These are phyloP conservation scores for Microctenopoma steveboyesi DNA, from an alignment of 2,797 vertebrate genomes.

Conservation along the genomic window DNA sequence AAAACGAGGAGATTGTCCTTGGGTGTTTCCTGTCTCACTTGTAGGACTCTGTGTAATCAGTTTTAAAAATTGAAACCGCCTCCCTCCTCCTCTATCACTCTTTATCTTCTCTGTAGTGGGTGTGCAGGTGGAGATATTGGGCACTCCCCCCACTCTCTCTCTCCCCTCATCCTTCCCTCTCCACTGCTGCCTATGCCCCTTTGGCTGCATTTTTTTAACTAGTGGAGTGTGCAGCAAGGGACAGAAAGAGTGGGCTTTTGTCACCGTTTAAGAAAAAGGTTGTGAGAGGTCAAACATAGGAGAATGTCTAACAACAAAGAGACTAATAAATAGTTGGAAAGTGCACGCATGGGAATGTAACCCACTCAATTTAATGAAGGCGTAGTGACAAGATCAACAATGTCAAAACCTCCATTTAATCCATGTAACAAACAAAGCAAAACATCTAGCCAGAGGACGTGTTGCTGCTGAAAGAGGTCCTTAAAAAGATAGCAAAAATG, in stretches of 20 bases:
- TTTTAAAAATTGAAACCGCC: conserved; percentile 42
- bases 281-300: conserved; percentile 40
- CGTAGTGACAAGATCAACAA: conserved; percentile 27
- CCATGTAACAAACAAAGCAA: conserved; percentile 58
- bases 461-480: conserved; percentile 38
- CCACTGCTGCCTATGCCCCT: conserved; percentile 15
- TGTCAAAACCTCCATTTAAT: conserved; percentile 61
- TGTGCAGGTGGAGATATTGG: conserved; percentile 38
- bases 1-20: conserved; percentile 43
- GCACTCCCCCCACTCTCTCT: background rate
- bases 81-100: conserved; percentile 29
- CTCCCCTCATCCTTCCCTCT: background rate
- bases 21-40: conserved; percentile 25
- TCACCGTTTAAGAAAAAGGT: conserved; percentile 38
- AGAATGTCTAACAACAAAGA: conserved; percentile 26
- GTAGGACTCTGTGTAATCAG: conserved; percentile 42
- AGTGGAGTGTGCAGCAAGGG: conserved; percentile 30
- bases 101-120: conserved; percentile 39
- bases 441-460: conserved; percentile 56
- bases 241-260: conserved; percentile 15
- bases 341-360: background rate
- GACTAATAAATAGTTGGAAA: conserved; percentile 36
- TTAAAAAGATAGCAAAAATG: conserved; percentile 61
- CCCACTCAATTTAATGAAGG: conserved; percentile 50
- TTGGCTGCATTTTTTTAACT: conserved; percentile 51